Percentiles rank a stretch among this genome's conserved stretches.
Conservation (phyloP, 1,140 invertebrate genomes). For the Drosophila cardini region DNA sequence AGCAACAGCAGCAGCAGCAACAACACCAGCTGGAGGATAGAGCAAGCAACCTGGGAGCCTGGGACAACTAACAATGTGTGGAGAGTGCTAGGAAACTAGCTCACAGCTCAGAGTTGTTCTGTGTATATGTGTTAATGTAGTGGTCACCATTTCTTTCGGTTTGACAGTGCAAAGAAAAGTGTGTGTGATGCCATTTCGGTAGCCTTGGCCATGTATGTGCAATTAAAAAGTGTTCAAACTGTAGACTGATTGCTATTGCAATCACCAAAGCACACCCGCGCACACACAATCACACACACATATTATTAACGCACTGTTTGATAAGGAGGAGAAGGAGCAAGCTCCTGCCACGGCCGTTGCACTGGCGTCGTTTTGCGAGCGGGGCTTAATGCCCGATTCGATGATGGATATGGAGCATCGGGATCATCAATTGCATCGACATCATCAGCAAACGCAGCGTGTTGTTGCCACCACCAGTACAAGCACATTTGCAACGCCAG, state of each 20-base stretch:
- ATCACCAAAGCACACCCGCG: not conserved
- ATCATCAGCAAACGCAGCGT: slow-evolving; percentile 57
- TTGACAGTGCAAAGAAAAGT: slow-evolving; percentile 31
- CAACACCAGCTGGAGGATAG: slow-evolving; percentile 25
- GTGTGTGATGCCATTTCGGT: slow-evolving; percentile 13
- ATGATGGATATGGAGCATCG: slow-evolving; percentile 80
- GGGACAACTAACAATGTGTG: slow-evolving; percentile 34
- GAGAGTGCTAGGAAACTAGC: slow-evolving; percentile 69
- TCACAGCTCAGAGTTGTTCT: slow-evolving; percentile 38
- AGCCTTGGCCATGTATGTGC: slow-evolving; percentile 15
- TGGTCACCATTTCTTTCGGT: slow-evolving; percentile 19
- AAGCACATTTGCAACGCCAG: slow-evolving; percentile 65
- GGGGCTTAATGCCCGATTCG: slow-evolving; percentile 75
- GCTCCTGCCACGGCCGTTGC: slow-evolving; percentile 54
- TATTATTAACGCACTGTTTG: slow-evolving; percentile 39
- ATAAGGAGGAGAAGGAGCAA: slow-evolving; percentile 34
- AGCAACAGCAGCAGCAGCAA: slow-evolving; percentile 32
- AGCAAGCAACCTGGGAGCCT: slow-evolving; percentile 34
- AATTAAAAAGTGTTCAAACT: slow-evolving; percentile 6
- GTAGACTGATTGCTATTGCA: slow-evolving; percentile 13
- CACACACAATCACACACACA: not conserved
- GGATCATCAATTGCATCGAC: slow-evolving; percentile 72
- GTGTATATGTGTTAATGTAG: slow-evolving; percentile 16
- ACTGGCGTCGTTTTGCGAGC: slow-evolving; percentile 76
- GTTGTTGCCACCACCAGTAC: slow-evolving; percentile 50